These are phyloP conservation scores for Drosophila kepulauana DNA, from an alignment of 1,140 invertebrate genomes.

Conservation along the genomic window DNA sequence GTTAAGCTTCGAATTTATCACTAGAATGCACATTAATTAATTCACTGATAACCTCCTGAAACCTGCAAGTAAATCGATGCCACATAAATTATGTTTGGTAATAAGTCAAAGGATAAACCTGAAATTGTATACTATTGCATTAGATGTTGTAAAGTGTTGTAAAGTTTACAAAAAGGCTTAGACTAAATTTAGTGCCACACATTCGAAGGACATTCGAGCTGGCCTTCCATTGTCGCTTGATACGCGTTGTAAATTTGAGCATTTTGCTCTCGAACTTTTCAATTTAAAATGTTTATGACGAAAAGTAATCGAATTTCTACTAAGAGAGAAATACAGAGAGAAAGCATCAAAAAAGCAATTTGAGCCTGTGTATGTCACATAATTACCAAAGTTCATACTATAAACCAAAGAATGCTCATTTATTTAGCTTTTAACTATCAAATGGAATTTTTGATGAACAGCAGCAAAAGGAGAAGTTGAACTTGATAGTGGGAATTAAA, in stretches of 20 bases:
- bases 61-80: neutral
- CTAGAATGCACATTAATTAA: constrained; percentile 13
- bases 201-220: neutral
- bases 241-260: neutral
- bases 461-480: too few species aligned
- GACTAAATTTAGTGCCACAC: neutral
- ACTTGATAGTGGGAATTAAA: too few species aligned
- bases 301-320: neutral
- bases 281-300: constrained; percentile 9
- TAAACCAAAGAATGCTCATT: constrained; percentile 1
- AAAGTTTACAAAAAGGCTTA: constrained; percentile 8
- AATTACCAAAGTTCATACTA: constrained; percentile 9
- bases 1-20: neutral
- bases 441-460: neutral
- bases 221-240: neutral
- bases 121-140: neutral
- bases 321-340: too few species aligned
- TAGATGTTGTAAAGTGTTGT: neutral
- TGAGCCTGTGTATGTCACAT: neutral
- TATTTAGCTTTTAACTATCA: neutral
- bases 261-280: neutral
- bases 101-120: neutral
- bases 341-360: constrained; percentile 3
- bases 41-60: neutral
- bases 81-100: constrained; percentile 3